Evolutionary conservation across 2,888 invertebrate genomes (phyloP).

Genomic region (Junonia oenone): DNA sequence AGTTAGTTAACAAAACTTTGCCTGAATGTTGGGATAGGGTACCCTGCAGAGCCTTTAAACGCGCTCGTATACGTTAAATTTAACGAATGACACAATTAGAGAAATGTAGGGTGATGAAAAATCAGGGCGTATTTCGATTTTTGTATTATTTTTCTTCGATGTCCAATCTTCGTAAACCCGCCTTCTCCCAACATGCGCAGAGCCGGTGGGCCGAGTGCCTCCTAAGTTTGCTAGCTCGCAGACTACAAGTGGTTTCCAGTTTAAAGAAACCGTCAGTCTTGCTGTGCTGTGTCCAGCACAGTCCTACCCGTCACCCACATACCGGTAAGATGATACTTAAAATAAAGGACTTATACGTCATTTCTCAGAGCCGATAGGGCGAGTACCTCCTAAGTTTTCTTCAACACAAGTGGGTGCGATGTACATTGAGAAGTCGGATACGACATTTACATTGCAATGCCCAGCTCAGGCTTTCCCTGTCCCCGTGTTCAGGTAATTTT

Average conservation of each 20-base stretch:
- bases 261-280: constrained; percentile 68
- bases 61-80: background rate
- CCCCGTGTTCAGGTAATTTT: constrained; percentile 69
- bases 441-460: constrained; percentile 81
- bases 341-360: constrained; percentile 49
- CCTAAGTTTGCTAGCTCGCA: constrained; percentile 77
- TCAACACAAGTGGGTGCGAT: constrained; percentile 73
- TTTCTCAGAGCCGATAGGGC: constrained; percentile 68
- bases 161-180: constrained; percentile 53
- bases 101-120: constrained; percentile 34
- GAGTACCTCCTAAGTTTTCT: constrained; percentile 65
- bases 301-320: constrained; percentile 84
- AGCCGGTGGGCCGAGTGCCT: constrained; percentile 67
- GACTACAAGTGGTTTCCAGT: constrained; percentile 82
- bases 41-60: constrained; percentile 84
- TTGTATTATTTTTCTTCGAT: constrained; percentile 31
- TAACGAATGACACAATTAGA: constrained; percentile 16
- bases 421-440: constrained; percentile 75
- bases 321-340: constrained; percentile 80
- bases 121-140: constrained; percentile 10
- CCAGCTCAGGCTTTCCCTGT: constrained; percentile 84
- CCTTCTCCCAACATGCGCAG: constrained; percentile 79
- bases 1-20: constrained; percentile 66
- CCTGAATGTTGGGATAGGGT: constrained; percentile 99
- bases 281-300: constrained; percentile 85